Evolutionary conservation across 2,113 vertebrate genomes (phyloP), one percentile per base, ranked within the genome.

Genomic region (Dicaeum eximium): DNA sequence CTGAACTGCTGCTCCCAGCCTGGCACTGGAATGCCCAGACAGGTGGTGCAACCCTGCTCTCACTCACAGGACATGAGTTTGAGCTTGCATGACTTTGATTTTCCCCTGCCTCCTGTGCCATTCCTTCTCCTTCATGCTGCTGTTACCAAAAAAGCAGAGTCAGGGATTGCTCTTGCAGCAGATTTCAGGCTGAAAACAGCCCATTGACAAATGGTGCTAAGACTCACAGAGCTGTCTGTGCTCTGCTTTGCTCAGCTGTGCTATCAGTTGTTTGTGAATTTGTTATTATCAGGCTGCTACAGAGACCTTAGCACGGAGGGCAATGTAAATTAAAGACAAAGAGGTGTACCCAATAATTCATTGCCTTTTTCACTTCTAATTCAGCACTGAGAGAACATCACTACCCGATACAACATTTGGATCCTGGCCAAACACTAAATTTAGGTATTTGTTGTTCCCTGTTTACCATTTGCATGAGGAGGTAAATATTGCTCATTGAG

Each of bases 61-160:
- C 0, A 0, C 33, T 48, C 17, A 11, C 2, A 8, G 53, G 33
- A 23, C 0, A 0, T 3, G 27, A n/a, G 31, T 62, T 81, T 44
- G 62, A 91, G 33, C 38, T 75, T 58, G 40, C 10, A 7, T 57
- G 70, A 33, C 73, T 89, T 72, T 19, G 65, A 44, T 35, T 78
- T 35, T 82, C 45, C 0, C 4, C 16, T 61, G 57, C 19, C 14
- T 91, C 35, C 70, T 3, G 3, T 54, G 50, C 38, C 30, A 11
- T 23, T 15, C 23, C 40, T n/a, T 91, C 66, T 90, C 60, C 60
- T 89, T 82, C 27, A 11, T 6, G 27, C 42, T 75, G 45, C 21
- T 81, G 2, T 72, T 54, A 77, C 42, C 10, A 18, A 72, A 75
- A 69, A 54, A 44, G 27, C 62, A 37, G 80, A 84, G 21, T 33